phyloP scores from a whole-genome alignment of 2,888 invertebrate species.

The Scelioninae gen. 1 region DNA sequence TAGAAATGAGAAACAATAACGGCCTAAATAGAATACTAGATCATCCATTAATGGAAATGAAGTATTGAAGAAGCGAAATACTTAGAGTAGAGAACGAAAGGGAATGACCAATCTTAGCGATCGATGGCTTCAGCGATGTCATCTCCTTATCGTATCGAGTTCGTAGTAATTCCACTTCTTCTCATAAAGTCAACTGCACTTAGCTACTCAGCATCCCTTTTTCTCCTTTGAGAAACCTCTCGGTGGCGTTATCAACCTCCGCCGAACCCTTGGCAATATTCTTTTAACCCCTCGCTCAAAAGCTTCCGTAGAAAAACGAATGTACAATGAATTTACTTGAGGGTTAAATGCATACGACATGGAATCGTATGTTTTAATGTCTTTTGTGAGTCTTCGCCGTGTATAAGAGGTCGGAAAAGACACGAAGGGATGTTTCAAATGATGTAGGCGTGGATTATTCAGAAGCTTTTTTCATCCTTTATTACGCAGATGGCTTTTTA shows the following conservation, averaged over 20 bases:
- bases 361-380: conserved; percentile 58
- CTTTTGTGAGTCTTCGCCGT: conserved; percentile 41
- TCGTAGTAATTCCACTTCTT: conserved; percentile 61
- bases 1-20: neutral
- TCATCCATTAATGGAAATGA: conserved; percentile 31
- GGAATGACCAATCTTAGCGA: conserved; percentile 41
- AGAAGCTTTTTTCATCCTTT: conserved; percentile 2
- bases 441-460: conserved; percentile 43
- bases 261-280: conserved; percentile 58
- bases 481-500: conserved; percentile 25
- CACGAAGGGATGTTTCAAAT: conserved; percentile 32
- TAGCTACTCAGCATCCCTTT: conserved; percentile 44
- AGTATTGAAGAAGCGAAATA: conserved; percentile 21
- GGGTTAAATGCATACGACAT: conserved; percentile 55
- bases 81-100: neutral
- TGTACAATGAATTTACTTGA: conserved; percentile 62
- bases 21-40: conserved; percentile 15
- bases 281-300: conserved; percentile 49
- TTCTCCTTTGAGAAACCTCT: conserved; percentile 53
- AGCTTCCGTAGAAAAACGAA: conserved; percentile 53
- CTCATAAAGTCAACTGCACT: conserved; percentile 64
- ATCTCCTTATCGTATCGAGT: conserved; percentile 49
- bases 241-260: conserved; percentile 47
- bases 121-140: conserved; percentile 41
- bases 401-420: conserved; percentile 43